Evolutionary conservation across 2,888 invertebrate genomes (phyloP).

Genomic region (Ennomos quercinarius): DNA sequence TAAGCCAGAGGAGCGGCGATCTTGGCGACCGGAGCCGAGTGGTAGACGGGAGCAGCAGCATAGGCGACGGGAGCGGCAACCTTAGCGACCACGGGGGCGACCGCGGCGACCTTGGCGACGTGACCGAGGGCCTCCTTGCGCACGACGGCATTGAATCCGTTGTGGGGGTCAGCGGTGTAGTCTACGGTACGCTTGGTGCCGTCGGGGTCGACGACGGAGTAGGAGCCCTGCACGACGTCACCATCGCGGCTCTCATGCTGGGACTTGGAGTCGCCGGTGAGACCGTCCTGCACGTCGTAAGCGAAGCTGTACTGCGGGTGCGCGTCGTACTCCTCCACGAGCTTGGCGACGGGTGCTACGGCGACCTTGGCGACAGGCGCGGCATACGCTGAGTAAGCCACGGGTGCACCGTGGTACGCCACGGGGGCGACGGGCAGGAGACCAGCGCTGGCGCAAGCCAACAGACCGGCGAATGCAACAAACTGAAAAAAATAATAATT

Average conservation of each 20-base stretch:
- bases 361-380: constrained; percentile 48
- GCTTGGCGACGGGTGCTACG: constrained; percentile 26
- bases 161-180: constrained; percentile 77
- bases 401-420: constrained; percentile 39
- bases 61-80: constrained; percentile 57
- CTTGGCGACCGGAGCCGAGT: constrained; percentile 46
- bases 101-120: constrained; percentile 60
- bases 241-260: constrained; percentile 81
- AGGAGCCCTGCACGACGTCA: constrained; percentile 80
- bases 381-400: constrained; percentile 46
- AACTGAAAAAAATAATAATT: constrained; percentile 43
- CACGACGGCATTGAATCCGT: constrained; percentile 82
- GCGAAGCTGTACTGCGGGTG: constrained; percentile 71
- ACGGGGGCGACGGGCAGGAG: constrained; percentile 47
- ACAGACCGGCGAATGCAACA: constrained; percentile 43
- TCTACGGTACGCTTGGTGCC: constrained; percentile 80
- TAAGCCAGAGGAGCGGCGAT: constrained; percentile 46
- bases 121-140: constrained; percentile 64
- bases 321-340: constrained; percentile 56
- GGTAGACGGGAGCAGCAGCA: constrained; percentile 38
- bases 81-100: constrained; percentile 41
- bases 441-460: constrained; percentile 44
- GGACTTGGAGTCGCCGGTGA: constrained; percentile 76
- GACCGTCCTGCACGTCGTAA: constrained; percentile 73
- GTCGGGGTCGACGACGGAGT: constrained; percentile 81